A percentile compares a stretch with the other conserved stretches of the same genome.
Evolutionary conservation across 2,113 vertebrate genomes (phyloP).

Genomic region (Rhea pennata): DNA sequence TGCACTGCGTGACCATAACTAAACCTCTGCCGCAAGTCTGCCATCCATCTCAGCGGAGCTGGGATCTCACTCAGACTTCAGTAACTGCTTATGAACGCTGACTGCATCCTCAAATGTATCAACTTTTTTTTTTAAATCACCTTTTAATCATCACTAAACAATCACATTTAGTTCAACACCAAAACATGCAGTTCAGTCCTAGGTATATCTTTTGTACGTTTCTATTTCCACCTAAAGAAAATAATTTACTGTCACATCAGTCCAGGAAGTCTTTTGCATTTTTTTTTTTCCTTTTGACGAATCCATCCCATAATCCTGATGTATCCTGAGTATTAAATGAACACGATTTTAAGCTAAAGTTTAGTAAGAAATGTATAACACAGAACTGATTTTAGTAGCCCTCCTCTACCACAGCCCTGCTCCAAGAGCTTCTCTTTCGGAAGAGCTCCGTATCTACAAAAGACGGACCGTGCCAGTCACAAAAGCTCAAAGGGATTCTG

Average conservation of each 20-base stretch:
- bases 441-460: accelerated
- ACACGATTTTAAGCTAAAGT: background rate
- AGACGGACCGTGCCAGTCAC: accelerated
- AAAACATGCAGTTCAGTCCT: background rate
- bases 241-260: background rate
- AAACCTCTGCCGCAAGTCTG: background rate
- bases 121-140: background rate
- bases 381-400: no score
- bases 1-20: background rate
- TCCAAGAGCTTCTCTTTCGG: background rate
- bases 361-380: background rate
- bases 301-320: background rate
- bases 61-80: background rate
- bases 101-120: background rate
- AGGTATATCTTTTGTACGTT: background rate
- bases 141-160: background rate
- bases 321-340: background rate
- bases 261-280: background rate
- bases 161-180: background rate
- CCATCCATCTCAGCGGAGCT: background rate
- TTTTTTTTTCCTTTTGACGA: background rate
- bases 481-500: background rate
- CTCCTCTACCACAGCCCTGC: background rate
- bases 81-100: background rate
- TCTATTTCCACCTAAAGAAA: background rate